phyloP scores from a whole-genome alignment of 2,888 invertebrate species.

The Timandra comae region DNA sequence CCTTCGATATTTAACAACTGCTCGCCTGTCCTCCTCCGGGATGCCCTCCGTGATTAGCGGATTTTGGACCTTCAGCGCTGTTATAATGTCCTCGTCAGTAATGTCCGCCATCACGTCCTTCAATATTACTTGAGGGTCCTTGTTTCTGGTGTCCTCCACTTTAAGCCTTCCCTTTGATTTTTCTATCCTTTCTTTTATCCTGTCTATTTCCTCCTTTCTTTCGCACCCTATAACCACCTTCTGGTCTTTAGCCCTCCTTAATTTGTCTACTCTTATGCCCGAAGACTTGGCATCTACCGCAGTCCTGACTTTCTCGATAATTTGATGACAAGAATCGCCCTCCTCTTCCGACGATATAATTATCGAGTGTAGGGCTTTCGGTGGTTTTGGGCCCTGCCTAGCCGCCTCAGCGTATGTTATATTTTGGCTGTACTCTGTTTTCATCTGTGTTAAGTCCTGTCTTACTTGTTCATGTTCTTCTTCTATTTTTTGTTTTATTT shows the following conservation, averaged over 20 bases:
- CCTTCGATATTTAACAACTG: background rate
- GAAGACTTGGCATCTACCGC: slow-evolving; percentile 6
- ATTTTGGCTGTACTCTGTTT: too few species aligned
- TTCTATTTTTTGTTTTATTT: too few species aligned
- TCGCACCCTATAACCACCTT: slow-evolving; percentile 6
- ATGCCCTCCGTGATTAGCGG: too few species aligned
- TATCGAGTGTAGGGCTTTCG: slow-evolving; percentile 2
- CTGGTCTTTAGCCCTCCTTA: slow-evolving; percentile 6
- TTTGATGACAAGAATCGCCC: slow-evolving; percentile 1
- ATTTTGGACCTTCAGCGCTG: slow-evolving; percentile 1
- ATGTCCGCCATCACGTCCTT: background rate
- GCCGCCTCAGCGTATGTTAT: background rate
- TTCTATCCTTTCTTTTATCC: background rate
- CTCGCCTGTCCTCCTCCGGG: background rate
- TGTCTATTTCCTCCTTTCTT: slow-evolving; percentile 1
- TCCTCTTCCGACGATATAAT: background rate
- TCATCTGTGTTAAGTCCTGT: background rate
- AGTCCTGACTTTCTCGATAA: slow-evolving; percentile 1
- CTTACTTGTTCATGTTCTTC: too few species aligned
- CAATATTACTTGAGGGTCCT: too few species aligned
- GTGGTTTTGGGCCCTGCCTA: background rate
- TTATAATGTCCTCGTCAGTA: slow-evolving; percentile 3
- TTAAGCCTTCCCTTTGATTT: background rate
- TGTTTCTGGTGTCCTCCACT: background rate
- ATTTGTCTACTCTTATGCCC: background rate